Evolutionary conservation across 2,113 vertebrate genomes (phyloP), one percentile per base, ranked within the genome.

Genomic region (Centropus unirufus): DNA sequence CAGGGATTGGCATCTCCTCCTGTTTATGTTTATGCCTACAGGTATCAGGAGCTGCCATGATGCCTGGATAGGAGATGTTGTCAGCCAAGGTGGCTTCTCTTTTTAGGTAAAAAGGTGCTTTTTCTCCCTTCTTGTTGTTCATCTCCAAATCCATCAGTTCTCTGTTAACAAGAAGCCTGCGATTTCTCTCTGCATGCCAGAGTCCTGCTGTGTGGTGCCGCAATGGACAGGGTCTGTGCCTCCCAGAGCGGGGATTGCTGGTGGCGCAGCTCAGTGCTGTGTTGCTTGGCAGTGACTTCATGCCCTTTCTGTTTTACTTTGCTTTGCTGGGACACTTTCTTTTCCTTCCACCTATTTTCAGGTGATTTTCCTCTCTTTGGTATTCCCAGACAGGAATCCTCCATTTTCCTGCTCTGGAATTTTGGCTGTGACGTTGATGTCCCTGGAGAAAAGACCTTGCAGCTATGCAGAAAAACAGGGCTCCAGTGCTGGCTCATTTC

Each of bases 141-240:
- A 46, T 77, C 32, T 83, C 19, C 39, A 36, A 76, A 59, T 39
- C 39, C 63, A 21, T 52, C 29, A 5, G 10, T 44, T 59, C 20
- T 67, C 20, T 36, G 18, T 54, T 58, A 39, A 47, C 23, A 46
- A 36, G 66, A 32, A 68, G 70, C 51, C 44, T 4, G 1, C 63
- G 63, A n/a, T n/a, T 74, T 69, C 29, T 68, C 23, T 3, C 52
- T 19, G 42, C 0, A 0, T 42, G 32, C 24, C 0, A 10, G 80
- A 62, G 70, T 15, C 34, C 30, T 58, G 39, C 47, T 6, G 21
- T 10, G 0, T 8, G 14, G 17, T 36, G 59, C 22, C 4, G 3
- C 29, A 80, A 32, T 51, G 77, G 51, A 69, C 4, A 26, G 72
- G 70, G 66, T 21, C 62, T 26, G 34, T 34, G 54, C 30, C 55